Evolutionary conservation across 1,140 invertebrate species (phyloP), one percentile per base, ranked within the genome.

Genomic region (Melitaea cinxia): DNA sequence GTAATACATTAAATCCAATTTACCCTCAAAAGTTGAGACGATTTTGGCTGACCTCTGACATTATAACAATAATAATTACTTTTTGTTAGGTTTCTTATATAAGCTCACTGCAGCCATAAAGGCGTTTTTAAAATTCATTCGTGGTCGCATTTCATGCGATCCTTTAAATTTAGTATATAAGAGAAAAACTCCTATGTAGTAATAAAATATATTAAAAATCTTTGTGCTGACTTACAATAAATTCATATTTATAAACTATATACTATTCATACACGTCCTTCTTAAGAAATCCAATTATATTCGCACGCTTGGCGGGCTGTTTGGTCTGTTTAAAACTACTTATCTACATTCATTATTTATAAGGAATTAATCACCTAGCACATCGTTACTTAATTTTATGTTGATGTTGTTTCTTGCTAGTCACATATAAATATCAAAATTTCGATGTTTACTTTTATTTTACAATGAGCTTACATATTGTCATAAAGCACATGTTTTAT

Each of bases 161-260:
- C 58, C 77, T 83, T 76, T 89, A 84, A 83, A 82, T 85, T 87
- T 88, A 81, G 75, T 85, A 80, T 85, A 87, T 84, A 78, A 83
- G 74, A 80, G 82, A 86, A 89, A 88, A 88, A 84, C 76, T 85
- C 80, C 87, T 88, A 88, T 82, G 75, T 81, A 78, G 87, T 89
- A 89, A 88, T 91, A 91, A 91, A 91, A 91, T 91, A 91, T 89
- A 91, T 89, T 89, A 67, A 89, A 33, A 89, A 88, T 90, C 85
- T 91, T 91, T 91, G 88, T 91, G 88, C 88, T 91, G 89, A 83
- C 85, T 89, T 91, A 91, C 82, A 82, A 87, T 89, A 89, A 89
- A 88, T 89, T 87, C 85, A 87, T 89, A 83, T 78, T 81, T 75
- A 83, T 85, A 85, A 88, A 85, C 85, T 90, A 88, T 88, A 83